These are phyloP conservation scores for Lottia gigantea DNA, from an alignment of 2,888 invertebrate genomes.

Conservation along the genomic window DNA sequence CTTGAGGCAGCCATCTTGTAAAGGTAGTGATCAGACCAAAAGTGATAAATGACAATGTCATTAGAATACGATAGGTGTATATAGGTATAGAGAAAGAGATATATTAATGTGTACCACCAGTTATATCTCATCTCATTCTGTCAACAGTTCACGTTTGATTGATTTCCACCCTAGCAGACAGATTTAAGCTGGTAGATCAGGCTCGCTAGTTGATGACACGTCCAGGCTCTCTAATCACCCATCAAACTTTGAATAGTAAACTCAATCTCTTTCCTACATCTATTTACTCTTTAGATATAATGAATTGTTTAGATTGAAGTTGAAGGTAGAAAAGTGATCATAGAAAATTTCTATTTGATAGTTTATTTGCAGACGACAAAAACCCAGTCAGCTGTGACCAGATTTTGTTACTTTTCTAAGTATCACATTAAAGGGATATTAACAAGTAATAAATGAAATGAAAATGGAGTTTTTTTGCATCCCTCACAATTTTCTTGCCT, in stretches of 20 bases:
- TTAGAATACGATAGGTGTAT: slow-evolving; percentile 4
- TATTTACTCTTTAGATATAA: slow-evolving; percentile 3
- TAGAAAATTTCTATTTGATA: too few species aligned
- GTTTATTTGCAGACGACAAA: neutral
- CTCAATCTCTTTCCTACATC: neutral
- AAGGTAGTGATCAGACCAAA: neutral
- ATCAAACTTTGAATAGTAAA: slow-evolving; percentile 7
- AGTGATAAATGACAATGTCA: slow-evolving; percentile 6
- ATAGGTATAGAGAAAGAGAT: neutral
- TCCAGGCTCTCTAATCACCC: neutral
- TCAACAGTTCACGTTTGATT: slow-evolving; percentile 36
- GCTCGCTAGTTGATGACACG: neutral
- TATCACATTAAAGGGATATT: too few species aligned
- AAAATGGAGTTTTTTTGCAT: too few species aligned
- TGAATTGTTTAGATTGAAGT: neutral
- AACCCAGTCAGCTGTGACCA: slow-evolving; percentile 1
- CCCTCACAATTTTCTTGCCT: too few species aligned
- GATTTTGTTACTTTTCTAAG: neutral
- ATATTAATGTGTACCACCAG: slow-evolving; percentile 10
- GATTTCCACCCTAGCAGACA: slow-evolving; percentile 37
- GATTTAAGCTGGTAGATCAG: slow-evolving; percentile 3
- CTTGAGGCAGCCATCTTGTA: neutral
- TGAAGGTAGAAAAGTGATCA: slow-evolving; percentile 2
- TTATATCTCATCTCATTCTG: slow-evolving; percentile 31
- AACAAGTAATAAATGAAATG: too few species aligned